Evolutionary conservation across 2,888 invertebrate species (phyloP).

Genomic region (Darwinula stevensoni): DNA sequence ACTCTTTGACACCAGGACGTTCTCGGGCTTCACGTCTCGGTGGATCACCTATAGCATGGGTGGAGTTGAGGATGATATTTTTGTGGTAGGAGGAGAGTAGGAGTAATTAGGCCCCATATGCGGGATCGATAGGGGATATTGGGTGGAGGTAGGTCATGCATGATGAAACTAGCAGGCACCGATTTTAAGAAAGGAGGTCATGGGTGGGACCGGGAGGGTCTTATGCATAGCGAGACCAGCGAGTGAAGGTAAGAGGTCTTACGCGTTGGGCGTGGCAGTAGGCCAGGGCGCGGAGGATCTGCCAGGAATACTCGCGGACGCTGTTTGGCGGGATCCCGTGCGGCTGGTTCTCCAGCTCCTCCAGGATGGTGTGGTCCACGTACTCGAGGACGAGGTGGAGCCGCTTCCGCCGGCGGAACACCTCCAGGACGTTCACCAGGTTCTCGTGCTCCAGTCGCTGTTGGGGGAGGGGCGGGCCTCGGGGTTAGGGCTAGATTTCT

Average conservation of each 20-base stretch:
- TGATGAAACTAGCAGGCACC: no score
- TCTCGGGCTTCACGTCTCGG: conserved; percentile 94
- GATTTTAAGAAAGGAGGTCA: no score
- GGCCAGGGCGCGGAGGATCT: conserved; percentile 43
- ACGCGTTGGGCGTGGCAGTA: conserved; percentile 61
- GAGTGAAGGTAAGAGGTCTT: no score
- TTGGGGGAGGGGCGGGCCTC: conserved; percentile 10
- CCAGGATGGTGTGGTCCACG: conserved; percentile 86
- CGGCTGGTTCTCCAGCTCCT: conserved; percentile 80
- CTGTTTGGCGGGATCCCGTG: conserved; percentile 52
- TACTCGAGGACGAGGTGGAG: conserved; percentile 94
- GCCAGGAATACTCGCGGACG: conserved; percentile 42
- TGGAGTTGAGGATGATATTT: no score
- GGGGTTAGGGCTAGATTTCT: no score
- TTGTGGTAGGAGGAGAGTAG: no score
- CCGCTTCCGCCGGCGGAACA: conserved; percentile 77
- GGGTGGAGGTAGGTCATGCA: no score
- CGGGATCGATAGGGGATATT: no score
- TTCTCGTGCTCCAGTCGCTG: conserved; percentile 96
- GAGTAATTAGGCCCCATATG: no score
- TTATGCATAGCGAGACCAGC: no score
- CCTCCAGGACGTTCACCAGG: conserved; percentile 83
- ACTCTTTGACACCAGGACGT: conserved; percentile 68
- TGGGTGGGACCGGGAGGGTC: no score
- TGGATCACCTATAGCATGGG: no score